phyloP scores from a whole-genome alignment of 2,113 vertebrate species.

The Numenius arquata region DNA sequence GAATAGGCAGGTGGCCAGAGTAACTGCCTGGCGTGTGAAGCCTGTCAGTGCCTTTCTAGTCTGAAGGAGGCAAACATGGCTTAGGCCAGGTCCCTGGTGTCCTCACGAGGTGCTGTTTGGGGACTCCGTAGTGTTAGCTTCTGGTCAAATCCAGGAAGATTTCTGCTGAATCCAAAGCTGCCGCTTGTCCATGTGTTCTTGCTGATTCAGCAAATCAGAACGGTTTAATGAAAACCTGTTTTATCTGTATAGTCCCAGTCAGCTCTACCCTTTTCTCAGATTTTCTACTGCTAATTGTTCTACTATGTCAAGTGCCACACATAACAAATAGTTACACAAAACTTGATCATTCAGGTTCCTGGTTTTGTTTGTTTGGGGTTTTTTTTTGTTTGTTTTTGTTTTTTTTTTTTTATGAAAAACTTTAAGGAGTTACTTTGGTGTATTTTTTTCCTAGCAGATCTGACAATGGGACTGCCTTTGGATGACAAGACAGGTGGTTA shows the following conservation, averaged over 20 bases:
- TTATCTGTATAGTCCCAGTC: background rate
- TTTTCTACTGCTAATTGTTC: background rate
- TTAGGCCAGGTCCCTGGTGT: background rate
- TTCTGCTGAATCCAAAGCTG: background rate
- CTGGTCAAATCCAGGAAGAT: background rate
- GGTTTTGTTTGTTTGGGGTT: too few relatives aligned
- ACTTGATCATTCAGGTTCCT: background rate
- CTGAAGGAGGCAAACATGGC: background rate
- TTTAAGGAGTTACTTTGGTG: background rate
- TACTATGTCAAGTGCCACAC: background rate
- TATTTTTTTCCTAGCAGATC: background rate
- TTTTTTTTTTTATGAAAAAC: background rate
- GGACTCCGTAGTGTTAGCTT: background rate
- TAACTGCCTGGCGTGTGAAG: accelerated
- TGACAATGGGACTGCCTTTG: background rate
- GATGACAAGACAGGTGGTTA: background rate
- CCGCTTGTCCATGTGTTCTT: accelerated
- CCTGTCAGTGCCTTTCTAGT: background rate
- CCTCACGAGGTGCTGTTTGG: background rate
- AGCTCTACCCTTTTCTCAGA: background rate
- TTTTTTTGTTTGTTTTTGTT: too few relatives aligned
- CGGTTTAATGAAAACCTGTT: background rate
- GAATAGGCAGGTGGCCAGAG: background rate
- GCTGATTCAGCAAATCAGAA: background rate
- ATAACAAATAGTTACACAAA: background rate